phyloP scores from a whole-genome alignment of 1,140 invertebrate species.

The Pseudobourletiella spinata region DNA sequence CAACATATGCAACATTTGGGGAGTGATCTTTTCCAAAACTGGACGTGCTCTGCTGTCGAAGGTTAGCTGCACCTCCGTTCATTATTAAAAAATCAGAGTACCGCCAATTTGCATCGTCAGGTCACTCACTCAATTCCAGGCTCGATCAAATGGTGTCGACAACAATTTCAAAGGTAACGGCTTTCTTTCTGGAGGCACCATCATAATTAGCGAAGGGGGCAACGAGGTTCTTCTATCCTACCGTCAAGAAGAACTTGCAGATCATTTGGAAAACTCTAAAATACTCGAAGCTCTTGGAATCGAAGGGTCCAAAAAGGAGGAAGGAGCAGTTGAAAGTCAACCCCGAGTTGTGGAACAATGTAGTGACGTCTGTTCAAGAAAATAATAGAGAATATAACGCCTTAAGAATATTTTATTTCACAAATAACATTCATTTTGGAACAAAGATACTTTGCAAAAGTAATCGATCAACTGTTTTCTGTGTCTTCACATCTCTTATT shows the following conservation, averaged over 20 bases:
- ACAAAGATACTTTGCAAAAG: too few species aligned
- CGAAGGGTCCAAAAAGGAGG: too few species aligned
- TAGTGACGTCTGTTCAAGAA: too few species aligned
- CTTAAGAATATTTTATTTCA: too few species aligned
- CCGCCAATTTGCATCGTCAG: background rate
- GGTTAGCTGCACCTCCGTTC: constrained; percentile 48
- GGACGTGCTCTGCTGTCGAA: constrained; percentile 50
- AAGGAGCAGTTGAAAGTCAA: too few species aligned
- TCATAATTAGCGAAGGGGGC: constrained; percentile 48
- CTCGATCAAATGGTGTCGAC: constrained; percentile 38
- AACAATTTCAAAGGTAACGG: constrained; percentile 54
- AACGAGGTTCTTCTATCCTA: constrained; percentile 47
- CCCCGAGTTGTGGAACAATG: too few species aligned
- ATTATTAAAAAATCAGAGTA: background rate
- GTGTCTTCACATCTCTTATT: too few species aligned
- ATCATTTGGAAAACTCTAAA: constrained; percentile 51
- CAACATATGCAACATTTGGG: constrained; percentile 47
- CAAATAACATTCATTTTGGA: too few species aligned
- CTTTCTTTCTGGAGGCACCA: constrained; percentile 53
- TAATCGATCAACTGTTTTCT: too few species aligned
- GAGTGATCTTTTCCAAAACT: constrained; percentile 50
- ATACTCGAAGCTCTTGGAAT: constrained; percentile 47
- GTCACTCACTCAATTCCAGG: background rate
- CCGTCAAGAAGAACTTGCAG: constrained; percentile 50
- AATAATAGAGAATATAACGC: too few species aligned